These are phyloP conservation scores for Nanorana parkeri DNA, from an alignment of 2,113 vertebrate genomes.

Conservation along the genomic window DNA sequence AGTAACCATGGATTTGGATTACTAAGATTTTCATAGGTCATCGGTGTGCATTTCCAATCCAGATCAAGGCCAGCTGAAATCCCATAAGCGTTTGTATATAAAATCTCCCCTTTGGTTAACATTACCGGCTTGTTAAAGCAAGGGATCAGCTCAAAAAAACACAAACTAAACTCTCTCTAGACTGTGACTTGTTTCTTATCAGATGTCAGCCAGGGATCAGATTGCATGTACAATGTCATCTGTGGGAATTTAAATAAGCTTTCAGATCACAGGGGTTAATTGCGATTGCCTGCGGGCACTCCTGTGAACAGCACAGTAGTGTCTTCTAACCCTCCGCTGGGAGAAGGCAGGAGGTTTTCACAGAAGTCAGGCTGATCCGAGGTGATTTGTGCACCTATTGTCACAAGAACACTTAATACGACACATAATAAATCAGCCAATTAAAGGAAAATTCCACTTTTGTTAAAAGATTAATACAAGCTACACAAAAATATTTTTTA, in stretches of 20 bases:
- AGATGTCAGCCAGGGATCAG: conserved; percentile 27
- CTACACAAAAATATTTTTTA: too few species aligned
- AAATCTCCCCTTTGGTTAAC: too few species aligned
- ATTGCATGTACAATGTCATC: conserved; percentile 49
- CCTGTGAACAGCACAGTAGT: conserved; percentile 7
- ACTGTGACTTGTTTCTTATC: conserved; percentile 25
- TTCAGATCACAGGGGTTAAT: conserved; percentile 42
- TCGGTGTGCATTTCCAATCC: too few species aligned
- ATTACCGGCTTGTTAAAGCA: background rate
- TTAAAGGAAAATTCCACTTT: too few species aligned
- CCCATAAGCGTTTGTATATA: too few species aligned
- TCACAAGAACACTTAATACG: background rate
- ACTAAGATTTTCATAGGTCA: too few species aligned
- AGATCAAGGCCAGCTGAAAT: too few species aligned
- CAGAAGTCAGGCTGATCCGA: background rate
- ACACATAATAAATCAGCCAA: background rate
- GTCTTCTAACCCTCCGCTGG: conserved; percentile 2
- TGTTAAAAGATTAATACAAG: too few species aligned
- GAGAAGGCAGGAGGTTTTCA: conserved; percentile 1
- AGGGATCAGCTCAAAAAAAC: background rate
- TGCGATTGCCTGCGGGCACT: conserved; percentile 13
- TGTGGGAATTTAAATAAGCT: conserved; percentile 32
- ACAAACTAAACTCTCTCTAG: background rate
- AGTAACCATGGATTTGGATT: too few species aligned
- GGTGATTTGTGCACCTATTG: background rate